phyloP scores from a whole-genome alignment of 2,113 vertebrate species.

The Glaucidium brasilianum region DNA sequence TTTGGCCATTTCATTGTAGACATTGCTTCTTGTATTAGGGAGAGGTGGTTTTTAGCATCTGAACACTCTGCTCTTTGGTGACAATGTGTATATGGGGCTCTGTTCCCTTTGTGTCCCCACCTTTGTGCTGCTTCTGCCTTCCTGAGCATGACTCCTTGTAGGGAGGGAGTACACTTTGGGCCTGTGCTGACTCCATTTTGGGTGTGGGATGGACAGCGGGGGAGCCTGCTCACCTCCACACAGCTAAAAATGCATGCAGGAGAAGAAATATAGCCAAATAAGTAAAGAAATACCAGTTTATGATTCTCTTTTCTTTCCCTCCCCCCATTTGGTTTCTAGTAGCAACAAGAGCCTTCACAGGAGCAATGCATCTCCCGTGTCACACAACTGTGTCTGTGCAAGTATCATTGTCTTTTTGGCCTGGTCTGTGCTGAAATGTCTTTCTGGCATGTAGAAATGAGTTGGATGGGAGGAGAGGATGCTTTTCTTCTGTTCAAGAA shows the following conservation, averaged over 20 bases:
- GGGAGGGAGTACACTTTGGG: neutral
- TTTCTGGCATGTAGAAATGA: neutral
- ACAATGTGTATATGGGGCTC: neutral
- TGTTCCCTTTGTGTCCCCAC: neutral
- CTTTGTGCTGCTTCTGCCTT: neutral
- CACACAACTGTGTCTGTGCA: neutral
- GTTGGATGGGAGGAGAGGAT: neutral
- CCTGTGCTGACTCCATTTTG: neutral
- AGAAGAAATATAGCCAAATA: neutral
- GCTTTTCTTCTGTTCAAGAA: neutral
- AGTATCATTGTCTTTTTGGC: neutral
- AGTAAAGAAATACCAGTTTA: neutral
- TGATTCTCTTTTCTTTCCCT: neutral
- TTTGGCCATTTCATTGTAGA: neutral
- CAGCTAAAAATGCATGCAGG: neutral
- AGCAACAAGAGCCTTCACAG: conserved; percentile 52
- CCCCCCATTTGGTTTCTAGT: conserved; percentile 59
- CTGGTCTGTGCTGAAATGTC: neutral
- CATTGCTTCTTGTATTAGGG: neutral
- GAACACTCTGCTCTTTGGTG: neutral
- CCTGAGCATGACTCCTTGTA: neutral
- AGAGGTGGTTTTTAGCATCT: neutral
- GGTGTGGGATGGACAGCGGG: neutral
- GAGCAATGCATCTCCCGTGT: conserved; percentile 11
- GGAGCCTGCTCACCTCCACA: fast-evolving